phyloP scores from a whole-genome alignment of 1,140 invertebrate genomes.

The Bombyx mori region ASM3026992v2 NC_085119.1:5242501-5243000 shows the following conservation, averaged over 20 bases:
- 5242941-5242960: constrained; percentile 53
- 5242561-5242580: too few species aligned
- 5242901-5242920: constrained; percentile 46
- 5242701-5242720: constrained; percentile 14
- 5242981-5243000: constrained; percentile 35
- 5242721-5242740: constrained; percentile 1
- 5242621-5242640: too few species aligned
- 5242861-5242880: constrained; percentile 44
- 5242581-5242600: too few species aligned
- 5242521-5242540: too few species aligned
- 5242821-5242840: constrained; percentile 40
- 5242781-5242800: constrained; percentile 52
- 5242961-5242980: constrained; percentile 53
- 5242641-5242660: too few species aligned
- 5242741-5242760: constrained; percentile 7
- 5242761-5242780: constrained; percentile 24
- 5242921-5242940: constrained; percentile 47
- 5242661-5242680: background rate
- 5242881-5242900: constrained; percentile 56
- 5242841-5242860: constrained; percentile 45
- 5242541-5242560: too few species aligned
- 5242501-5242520: too few species aligned
- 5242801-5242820: constrained; percentile 47
- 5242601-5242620: too few species aligned
- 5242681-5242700: background rate